Base-by-base conservation (phyloP, 1,140 invertebrate genomes). In the Chelonus insularis region DNA sequence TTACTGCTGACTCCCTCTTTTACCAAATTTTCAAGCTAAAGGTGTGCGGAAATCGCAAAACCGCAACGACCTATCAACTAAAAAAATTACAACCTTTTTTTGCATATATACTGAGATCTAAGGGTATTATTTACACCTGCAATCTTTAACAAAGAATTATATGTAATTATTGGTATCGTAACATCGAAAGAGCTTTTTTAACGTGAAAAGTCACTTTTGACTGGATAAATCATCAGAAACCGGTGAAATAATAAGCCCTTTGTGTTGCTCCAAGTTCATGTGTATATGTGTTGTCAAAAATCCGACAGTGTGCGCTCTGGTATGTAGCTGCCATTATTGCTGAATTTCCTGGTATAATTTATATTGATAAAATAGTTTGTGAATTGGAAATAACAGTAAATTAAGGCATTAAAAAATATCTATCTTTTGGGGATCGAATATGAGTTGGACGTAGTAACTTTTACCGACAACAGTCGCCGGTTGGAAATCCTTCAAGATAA, bases 321-420 rank as follows among this genome's bases (percentile, higher is more conserved):
- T 45, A 57, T 57, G 43, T 57, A 57, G 61, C 61, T 63, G 45
- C 61, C 61, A 63, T 63, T 63, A 57, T 56, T 63, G 14, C n/a
- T n/a, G n/a, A n/a, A n/a, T 29, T 29, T 4, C 37, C 16, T 39
- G 37, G 37, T n/a, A 11, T 39, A 14, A n/a, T n/a, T 39, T 39
- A 39, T 39, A 12, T 39, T 4, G 14, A 12, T 14, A 14, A 39
- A 12, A 14, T 12, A 39, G 32, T 39, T 1, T 12, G 37, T 39
- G 37, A 39, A n/a, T n/a, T n/a, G n/a, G n/a, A n/a, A 39, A 39
- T 39, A 12, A 39, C n/a, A 4, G 32, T n/a, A n/a, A n/a, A n/a
- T n/a, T n/a, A n/a, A n/a, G n/a, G n/a, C n/a, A n/a, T n/a, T n/a
- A n/a, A n/a, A n/a, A n/a, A n/a, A n/a, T n/a, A n/a, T n/a, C n/a